Evolutionary conservation across 1,140 invertebrate genomes (phyloP).

Genomic region (Orchesella cincta): DNA sequence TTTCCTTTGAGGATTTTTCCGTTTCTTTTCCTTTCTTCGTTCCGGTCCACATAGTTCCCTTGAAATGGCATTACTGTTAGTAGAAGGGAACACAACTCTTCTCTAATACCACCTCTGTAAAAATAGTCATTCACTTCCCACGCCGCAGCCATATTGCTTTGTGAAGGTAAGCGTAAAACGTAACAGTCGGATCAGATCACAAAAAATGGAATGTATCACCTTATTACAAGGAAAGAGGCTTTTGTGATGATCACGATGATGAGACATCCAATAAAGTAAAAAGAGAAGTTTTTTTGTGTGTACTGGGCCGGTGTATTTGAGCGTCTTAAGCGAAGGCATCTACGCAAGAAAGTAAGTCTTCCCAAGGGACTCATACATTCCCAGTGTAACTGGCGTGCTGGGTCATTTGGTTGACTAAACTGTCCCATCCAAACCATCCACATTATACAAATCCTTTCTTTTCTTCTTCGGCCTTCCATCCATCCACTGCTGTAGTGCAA

Average conservation of each 20-base stretch:
- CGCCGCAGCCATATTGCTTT: neutral
- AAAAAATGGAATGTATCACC: neutral
- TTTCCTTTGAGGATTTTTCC: neutral
- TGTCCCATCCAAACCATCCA: neutral
- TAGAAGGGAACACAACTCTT: neutral
- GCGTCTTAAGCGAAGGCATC: no score
- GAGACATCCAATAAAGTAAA: neutral
- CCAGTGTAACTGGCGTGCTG: slow-evolving; percentile 37
- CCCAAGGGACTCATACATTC: slow-evolving; percentile 19
- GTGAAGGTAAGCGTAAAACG: slow-evolving; percentile 3
- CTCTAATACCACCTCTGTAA: no score
- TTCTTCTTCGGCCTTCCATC: neutral
- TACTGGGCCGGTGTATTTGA: neutral
- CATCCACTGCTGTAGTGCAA: no score
- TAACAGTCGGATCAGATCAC: slow-evolving; percentile 3
- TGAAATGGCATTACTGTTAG: neutral
- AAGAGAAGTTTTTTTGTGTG: slow-evolving; percentile 4
- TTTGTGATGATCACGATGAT: neutral
- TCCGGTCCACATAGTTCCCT: neutral
- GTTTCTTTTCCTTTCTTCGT: neutral
- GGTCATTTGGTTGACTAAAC: slow-evolving; percentile 42
- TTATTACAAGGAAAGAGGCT: neutral
- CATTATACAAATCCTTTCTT: neutral
- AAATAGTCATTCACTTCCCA: no score
- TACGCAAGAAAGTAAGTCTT: neutral